Conservation (phyloP, 2,888 invertebrate genomes). For the Dorcus parallelipipedus region DNA sequence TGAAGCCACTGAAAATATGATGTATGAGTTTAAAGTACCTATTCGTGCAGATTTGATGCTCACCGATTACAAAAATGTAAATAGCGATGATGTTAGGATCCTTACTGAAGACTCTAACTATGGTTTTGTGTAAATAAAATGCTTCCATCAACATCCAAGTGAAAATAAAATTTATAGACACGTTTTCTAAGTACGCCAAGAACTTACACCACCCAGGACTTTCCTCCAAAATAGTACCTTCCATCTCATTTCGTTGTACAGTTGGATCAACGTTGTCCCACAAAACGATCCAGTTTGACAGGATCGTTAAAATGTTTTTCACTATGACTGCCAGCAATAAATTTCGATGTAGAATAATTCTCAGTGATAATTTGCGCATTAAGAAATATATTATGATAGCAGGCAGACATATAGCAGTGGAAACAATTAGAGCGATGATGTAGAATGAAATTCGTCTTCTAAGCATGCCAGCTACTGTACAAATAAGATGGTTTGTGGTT, state of each 20-base stretch:
- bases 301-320: conserved; percentile 57
- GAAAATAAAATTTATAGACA: conserved; percentile 60
- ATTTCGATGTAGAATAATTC: conserved; percentile 59
- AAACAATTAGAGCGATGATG: conserved; percentile 53
- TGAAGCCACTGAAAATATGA: conserved; percentile 45
- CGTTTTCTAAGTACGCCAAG: conserved; percentile 55
- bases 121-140: conserved; percentile 62
- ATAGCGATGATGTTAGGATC: conserved; percentile 54
- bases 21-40: not conserved
- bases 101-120: conserved; percentile 61
- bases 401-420: conserved; percentile 54
- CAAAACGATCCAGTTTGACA: conserved; percentile 57
- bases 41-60: conserved; percentile 15
- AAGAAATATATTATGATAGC: conserved; percentile 57
- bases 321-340: conserved; percentile 57
- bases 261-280: conserved; percentile 46
- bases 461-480: conserved; percentile 55
- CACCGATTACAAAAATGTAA: conserved; percentile 51
- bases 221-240: conserved; percentile 45
- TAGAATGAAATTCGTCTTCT: conserved; percentile 55
- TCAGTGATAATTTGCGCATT: conserved; percentile 47
- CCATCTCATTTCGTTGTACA: too few relatives aligned
- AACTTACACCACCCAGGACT: conserved; percentile 55
- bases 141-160: conserved; percentile 68
- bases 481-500: conserved; percentile 57